A percentile compares a stretch with the other conserved stretches of the same genome.
These are phyloP conservation scores for Panthera leo DNA, from an alignment of 2,113 vertebrate genomes.

Conservation along the genomic window DNA sequence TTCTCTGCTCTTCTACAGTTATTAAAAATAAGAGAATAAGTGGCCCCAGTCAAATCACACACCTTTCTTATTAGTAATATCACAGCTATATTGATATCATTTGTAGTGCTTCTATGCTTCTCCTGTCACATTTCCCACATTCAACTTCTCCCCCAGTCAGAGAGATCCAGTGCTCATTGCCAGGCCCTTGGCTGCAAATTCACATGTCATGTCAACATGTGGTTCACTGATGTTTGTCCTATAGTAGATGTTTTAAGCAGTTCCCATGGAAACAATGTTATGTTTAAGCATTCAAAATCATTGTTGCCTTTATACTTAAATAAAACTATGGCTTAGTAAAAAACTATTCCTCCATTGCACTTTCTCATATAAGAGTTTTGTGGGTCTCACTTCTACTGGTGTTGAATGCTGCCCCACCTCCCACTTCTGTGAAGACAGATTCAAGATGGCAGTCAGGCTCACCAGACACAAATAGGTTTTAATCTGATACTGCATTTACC, in stretches of 20 bases:
- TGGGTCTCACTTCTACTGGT: not conserved
- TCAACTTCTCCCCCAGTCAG: not conserved
- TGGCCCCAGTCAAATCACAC: not conserved
- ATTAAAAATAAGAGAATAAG: not conserved
- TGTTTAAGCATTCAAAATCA: not conserved
- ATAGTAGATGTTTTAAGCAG: not conserved
- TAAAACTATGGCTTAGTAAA: not conserved
- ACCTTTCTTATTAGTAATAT: not conserved
- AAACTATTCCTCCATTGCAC: not conserved
- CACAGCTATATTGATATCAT: not conserved
- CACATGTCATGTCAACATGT: not conserved
- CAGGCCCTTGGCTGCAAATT: not conserved
- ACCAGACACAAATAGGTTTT: not conserved
- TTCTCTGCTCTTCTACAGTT: not conserved
- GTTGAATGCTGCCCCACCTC: not conserved
- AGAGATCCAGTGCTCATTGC: not conserved
- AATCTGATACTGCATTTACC: not conserved
- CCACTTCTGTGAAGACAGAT: not conserved
- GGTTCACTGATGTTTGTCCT: not conserved
- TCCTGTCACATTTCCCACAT: not conserved
- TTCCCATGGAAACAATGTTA: not conserved
- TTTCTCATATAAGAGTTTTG: not conserved
- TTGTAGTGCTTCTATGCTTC: fast-evolving
- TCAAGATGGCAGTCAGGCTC: not conserved
- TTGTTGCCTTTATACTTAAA: not conserved